Base-by-base conservation (phyloP, 2,113 vertebrate species). In the Taurulus bubalis region DNA sequence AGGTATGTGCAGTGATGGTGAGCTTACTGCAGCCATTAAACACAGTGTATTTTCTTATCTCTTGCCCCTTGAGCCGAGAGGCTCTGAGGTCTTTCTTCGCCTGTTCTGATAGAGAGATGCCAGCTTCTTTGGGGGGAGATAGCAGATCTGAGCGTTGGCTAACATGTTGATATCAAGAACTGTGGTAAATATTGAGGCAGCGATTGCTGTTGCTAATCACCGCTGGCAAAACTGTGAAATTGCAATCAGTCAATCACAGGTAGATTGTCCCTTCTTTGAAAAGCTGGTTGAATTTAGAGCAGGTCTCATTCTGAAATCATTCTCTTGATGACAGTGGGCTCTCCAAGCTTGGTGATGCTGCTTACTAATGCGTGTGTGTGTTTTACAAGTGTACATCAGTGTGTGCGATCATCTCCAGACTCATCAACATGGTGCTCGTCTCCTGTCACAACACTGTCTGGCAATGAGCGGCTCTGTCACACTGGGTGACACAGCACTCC, bases 391-490 rank as follows among this genome's bases (percentile, higher is more conserved):
- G 34, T 65, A 59, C 63, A 60, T 24, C 14, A 64, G 58, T 62
- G 59, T 42, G 82, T 49, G 87, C n/a, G 83, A 89, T 86, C 77
- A 65, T 80, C 84, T 82, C 63, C 63, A 82, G 60, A 66, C 80
- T 87, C 85, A 83, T 85, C 88, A 87, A 77, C 72, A 76, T 53
- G 55, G 60, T 63, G 36, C 76, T 89, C 36, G 22, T 79, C 75
- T 90, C 16, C 63, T 84, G 83, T 89, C 87, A 90, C 87, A 88
- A 85, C 78, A 83, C 64, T 65, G 67, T 84, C 76, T 78, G 70
- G 53, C 86, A 88, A 72, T 80, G 77, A 90, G 85, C 18, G 30
- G 60, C 81, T 89, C 89, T 83, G 89, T 93, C 90, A 90, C 75
- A 71, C 87, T 74, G 87, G 77, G 80, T 85, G 87, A 87, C 90